These are phyloP conservation scores for Uropsilus gracilis DNA, from an alignment of 2,113 vertebrate genomes.

Conservation along the genomic window DNA sequence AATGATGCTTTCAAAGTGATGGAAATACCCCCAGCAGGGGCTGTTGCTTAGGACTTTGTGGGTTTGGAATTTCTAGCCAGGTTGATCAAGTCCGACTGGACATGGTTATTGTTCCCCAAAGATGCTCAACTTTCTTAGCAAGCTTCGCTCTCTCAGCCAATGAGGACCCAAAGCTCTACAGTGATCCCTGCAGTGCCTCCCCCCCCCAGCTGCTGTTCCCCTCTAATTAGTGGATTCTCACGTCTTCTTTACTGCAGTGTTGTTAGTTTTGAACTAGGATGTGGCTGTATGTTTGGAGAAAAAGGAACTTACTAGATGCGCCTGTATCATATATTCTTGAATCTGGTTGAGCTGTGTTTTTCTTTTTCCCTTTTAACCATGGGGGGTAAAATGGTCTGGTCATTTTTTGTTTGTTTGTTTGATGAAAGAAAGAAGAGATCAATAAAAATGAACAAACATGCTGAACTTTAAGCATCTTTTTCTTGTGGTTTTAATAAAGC, in stretches of 20 bases:
- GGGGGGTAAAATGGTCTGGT: slow-evolving; percentile 37
- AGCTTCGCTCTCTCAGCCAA: slow-evolving; percentile 51
- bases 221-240: slow-evolving; percentile 42
- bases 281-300: not conserved
- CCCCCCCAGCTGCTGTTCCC: not conserved
- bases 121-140: slow-evolving; percentile 65
- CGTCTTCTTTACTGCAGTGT: slow-evolving; percentile 30
- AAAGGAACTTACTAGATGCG: not conserved
- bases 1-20: slow-evolving; percentile 61
- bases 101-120: slow-evolving; percentile 25
- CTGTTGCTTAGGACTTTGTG: slow-evolving; percentile 21
- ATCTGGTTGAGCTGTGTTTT: not conserved
- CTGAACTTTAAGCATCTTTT: slow-evolving; percentile 45
- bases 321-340: not conserved
- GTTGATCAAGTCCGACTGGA: slow-evolving; percentile 22
- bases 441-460: slow-evolving; percentile 21
- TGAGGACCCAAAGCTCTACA: not conserved
- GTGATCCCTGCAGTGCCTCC: not conserved
- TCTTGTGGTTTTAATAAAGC: slow-evolving; percentile 36
- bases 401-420: slow-evolving; percentile 51
- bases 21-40: slow-evolving; percentile 25
- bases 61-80: slow-evolving; percentile 50
- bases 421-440: slow-evolving; percentile 23
- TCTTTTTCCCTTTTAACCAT: not conserved
- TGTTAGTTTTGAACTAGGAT: slow-evolving; percentile 18